These are phyloP conservation scores for Palythoa grandis DNA, from an alignment of 92 coral and sea anemone species.

Conservation along the genomic window DNA sequence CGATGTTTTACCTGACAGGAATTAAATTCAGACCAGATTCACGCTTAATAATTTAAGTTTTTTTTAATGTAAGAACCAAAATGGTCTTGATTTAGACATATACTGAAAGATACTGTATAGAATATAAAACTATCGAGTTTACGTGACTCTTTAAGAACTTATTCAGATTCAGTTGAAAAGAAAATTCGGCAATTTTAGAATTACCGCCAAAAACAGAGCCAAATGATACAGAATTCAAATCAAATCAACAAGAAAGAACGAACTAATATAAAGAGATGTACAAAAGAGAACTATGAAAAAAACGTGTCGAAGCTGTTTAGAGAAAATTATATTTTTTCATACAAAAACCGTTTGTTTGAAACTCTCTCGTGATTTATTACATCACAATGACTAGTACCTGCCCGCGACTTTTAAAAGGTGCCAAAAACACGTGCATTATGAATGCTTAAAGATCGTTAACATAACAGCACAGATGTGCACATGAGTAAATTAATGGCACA, in stretches of 20 bases:
- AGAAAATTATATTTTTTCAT: not conserved
- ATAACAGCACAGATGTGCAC: conserved; percentile 14
- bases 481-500: conserved; percentile 24
- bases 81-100: too few species aligned
- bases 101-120: too few species aligned
- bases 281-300: not conserved
- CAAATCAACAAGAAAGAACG: not conserved
- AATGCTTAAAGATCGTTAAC: not conserved
- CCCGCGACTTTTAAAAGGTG: conserved; percentile 50
- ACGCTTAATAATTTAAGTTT: too few species aligned
- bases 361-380: not conserved
- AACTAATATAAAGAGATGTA: not conserved
- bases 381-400: not conserved
- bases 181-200: not conserved
- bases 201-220: not conserved
- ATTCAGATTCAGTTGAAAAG: too few species aligned
- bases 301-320: not conserved
- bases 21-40: too few species aligned
- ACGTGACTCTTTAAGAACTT: too few species aligned
- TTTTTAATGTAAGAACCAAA: too few species aligned
- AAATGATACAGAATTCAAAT: not conserved
- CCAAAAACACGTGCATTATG: conserved; percentile 28
- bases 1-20: too few species aligned
- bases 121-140: too few species aligned
- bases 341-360: not conserved